Evolutionary conservation across 30 jellyfish, hydroid and myxozoan genomes (phyloP).

Genomic region (Cassiopea andromeda): DNA sequence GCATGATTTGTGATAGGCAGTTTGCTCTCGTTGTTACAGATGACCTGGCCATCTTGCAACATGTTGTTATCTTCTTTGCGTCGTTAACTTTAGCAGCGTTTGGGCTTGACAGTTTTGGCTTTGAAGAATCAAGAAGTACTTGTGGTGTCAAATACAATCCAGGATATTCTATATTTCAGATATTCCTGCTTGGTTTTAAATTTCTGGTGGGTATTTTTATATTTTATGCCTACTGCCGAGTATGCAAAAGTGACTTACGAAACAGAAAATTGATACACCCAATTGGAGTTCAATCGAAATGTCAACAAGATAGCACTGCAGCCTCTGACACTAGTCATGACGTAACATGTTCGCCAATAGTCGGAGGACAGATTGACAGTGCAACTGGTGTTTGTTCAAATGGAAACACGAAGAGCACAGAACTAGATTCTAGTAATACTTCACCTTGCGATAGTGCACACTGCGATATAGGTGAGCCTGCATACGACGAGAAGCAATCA

Average conservation of each 20-base stretch:
- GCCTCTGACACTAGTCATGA: neutral
- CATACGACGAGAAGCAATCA: neutral
- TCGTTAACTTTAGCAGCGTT: conserved; percentile 19
- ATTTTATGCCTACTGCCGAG: neutral
- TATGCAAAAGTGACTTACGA: neutral
- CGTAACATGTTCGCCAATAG: neutral
- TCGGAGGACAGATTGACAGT: neutral
- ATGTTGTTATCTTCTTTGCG: conserved; percentile 5
- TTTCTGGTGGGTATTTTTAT: neutral
- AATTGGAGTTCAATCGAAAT: neutral
- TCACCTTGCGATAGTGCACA: neutral
- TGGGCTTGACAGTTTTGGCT: conserved; percentile 15
- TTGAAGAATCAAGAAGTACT: conserved; percentile 12
- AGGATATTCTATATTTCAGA: conserved; percentile 8
- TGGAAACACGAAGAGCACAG: neutral
- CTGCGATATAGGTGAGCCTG: neutral
- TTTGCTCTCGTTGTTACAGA: neutral
- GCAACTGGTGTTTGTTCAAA: neutral
- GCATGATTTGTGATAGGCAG: neutral
- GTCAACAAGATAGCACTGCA: neutral
- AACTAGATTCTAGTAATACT: neutral
- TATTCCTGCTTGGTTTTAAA: neutral
- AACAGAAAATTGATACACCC: neutral
- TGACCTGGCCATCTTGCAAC: neutral
- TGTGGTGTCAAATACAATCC: conserved; percentile 22